Conservation (phyloP, 2,113 vertebrate species). For the Actenoides lindsayi region DNA sequence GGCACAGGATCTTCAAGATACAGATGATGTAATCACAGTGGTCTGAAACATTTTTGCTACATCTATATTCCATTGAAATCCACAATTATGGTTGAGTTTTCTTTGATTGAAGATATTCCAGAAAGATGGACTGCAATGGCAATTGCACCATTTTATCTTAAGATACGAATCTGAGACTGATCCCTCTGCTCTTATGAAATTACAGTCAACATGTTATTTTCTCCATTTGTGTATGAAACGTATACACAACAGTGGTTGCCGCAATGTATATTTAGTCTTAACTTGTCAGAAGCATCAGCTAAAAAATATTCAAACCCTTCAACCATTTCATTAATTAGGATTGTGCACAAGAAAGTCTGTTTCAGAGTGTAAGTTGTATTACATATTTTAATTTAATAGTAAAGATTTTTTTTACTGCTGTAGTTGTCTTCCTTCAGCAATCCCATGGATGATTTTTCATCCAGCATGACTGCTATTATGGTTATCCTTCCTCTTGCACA, state of each 20-base stretch:
- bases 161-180: conserved; percentile 65
- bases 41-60: conserved; percentile 69
- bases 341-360: neutral
- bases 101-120: conserved; percentile 77
- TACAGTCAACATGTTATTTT: conserved; percentile 72
- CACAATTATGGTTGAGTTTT: conserved; percentile 74
- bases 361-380: neutral
- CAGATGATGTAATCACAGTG: conserved; percentile 72
- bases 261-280: conserved; percentile 49
- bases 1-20: neutral
- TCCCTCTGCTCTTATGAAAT: conserved; percentile 69
- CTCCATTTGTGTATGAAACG: conserved; percentile 60
- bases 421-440: neutral
- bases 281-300: conserved; percentile 41
- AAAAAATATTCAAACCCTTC: neutral
- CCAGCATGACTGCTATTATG: conserved; percentile 16
- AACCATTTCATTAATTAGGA: conserved; percentile 45
- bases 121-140: conserved; percentile 68
- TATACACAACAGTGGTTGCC: conserved; percentile 55
- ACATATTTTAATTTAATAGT: conserved; percentile 12
- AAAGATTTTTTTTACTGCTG: neutral
- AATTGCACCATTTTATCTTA: conserved; percentile 72
- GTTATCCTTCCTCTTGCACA: neutral
- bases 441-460: neutral
- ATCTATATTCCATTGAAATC: conserved; percentile 66